Base-by-base conservation (phyloP, 1,140 invertebrate genomes). In the Brachionus manjavacas region DNA sequence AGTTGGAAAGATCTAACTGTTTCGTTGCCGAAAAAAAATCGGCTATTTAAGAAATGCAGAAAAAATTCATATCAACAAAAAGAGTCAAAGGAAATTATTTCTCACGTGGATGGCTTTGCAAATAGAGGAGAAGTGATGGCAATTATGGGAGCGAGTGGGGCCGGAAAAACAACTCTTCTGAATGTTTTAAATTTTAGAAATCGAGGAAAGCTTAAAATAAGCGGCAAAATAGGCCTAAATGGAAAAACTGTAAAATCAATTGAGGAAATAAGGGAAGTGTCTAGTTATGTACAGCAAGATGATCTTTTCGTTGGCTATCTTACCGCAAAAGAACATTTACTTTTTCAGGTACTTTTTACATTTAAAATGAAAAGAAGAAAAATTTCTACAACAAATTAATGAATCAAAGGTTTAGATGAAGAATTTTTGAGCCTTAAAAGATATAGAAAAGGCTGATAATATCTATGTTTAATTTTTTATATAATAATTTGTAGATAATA, bases 251-350 rank as follows among this genome's bases (percentile, higher is more conserved):
- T 79, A 3, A 86, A 25, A 70, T 46, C 81, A 35, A 31, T 86
- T 68, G 85, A 87, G 8, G 90, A 90, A 6, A 39, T 72, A 8
- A 16, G 25, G 20, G 23, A 64, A 16, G 90, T 95, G 11, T 95
- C 94, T 84, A 96, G 95, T 0, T 98, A 98, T 87, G 95, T 98
- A 0, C 96, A 98, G 88, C 96, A 99, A 89, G 90, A 92, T 85
- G 91, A 92, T 85, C 85, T 92, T 28, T 92, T 92, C 86, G 88
- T 91, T 28, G 66, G 66, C 23, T 91, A 90, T 3, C 86, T 92
- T 23, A 92, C 91, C 4, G 91, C 92, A 28, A 87, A 88, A 74
- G 92, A 92, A 86, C 91, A 92, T 86, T 87, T 92, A 12, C 87
- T 86, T 35, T 91, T 92, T 85, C 90, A 91, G 20, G 60, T n/a